phyloP scores from a whole-genome alignment of 2,113 vertebrate genomes.

The Gopherus flavomarginatus region DNA sequence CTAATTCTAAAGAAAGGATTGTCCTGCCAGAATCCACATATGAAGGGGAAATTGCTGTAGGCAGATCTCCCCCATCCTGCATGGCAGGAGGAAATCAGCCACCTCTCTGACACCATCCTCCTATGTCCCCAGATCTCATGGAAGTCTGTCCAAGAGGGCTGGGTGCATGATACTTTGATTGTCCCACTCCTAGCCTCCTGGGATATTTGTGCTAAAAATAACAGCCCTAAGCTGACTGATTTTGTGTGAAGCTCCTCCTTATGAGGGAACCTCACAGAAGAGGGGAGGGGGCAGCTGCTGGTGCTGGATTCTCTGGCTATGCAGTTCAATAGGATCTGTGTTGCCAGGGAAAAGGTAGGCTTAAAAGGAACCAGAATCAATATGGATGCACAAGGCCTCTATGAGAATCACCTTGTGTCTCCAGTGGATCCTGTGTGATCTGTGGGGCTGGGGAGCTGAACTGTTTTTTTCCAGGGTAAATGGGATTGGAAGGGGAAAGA shows the following conservation, averaged over 20 bases:
- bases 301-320: neutral
- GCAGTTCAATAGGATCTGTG: neutral
- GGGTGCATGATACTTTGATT: neutral
- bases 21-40: neutral
- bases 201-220: fast-evolving
- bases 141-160: neutral
- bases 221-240: neutral
- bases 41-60: neutral
- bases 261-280: neutral
- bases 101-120: neutral
- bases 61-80: neutral
- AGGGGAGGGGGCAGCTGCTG: neutral
- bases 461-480: neutral
- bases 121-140: neutral
- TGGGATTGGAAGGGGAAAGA: neutral
- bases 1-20: slow-evolving; percentile 2
- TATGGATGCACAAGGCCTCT: neutral
- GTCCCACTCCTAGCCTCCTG: neutral
- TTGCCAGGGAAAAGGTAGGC: neutral
- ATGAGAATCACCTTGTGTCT: neutral
- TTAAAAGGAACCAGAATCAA: neutral
- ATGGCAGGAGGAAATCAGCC: neutral
- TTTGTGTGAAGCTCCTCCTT: neutral
- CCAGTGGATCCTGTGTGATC: neutral
- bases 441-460: neutral